phyloP scores from a whole-genome alignment of 2,113 vertebrate species.

The Potamarius usumacintae region DNA sequence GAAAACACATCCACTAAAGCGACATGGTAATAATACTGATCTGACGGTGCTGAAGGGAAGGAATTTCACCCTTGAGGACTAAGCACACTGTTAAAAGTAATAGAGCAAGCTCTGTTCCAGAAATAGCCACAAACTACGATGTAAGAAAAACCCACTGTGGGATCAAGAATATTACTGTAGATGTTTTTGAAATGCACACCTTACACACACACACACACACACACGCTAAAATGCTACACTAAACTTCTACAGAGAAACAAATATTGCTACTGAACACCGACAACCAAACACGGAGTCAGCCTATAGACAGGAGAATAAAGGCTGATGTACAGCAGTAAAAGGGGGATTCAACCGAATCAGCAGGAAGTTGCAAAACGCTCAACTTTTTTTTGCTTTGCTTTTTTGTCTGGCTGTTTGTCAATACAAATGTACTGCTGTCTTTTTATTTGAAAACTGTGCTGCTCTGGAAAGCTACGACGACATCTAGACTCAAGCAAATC shows the following conservation, averaged over 20 bases:
- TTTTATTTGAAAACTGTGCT: neutral
- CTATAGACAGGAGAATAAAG: neutral
- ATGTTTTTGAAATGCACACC: neutral
- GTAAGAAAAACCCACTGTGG: neutral
- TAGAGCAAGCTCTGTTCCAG: conserved; percentile 24
- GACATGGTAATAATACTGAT: conserved; percentile 71
- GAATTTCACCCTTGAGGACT: conserved; percentile 61
- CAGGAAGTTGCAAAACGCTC: conserved; percentile 1
- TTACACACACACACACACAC: neutral
- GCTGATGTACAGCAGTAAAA: neutral
- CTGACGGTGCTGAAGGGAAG: conserved; percentile 61
- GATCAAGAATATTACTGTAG: conserved; percentile 6
- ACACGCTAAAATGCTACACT: neutral
- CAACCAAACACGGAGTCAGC: neutral
- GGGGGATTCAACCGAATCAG: neutral
- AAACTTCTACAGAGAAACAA: neutral
- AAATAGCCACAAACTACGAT: conserved; percentile 18
- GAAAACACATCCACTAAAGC: conserved; percentile 66
- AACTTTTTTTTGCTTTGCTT: neutral
- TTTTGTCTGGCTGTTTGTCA: neutral
- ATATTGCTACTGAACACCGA: neutral
- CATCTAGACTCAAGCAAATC: neutral
- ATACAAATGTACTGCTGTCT: neutral
- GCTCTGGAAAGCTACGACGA: neutral
- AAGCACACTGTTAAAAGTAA: conserved; percentile 50